Percentiles rank a stretch among this genome's conserved stretches.
These are phyloP conservation scores for Megastigmus dorsalis DNA, from an alignment of 2,888 invertebrate species.

Conservation along the genomic window DNA sequence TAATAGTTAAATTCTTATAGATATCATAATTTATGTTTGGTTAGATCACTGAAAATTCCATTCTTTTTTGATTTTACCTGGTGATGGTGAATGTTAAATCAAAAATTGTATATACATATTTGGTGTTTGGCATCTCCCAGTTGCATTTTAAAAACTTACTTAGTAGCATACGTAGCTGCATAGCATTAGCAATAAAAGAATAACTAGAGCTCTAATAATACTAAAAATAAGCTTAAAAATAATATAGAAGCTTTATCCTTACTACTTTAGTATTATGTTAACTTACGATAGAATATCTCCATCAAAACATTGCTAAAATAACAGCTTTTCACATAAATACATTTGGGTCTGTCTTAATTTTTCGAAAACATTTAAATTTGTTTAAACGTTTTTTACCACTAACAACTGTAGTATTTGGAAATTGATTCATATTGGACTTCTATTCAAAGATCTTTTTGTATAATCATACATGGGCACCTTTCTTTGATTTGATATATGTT, in stretches of 20 bases:
- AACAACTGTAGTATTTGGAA: constrained; percentile 11
- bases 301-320: constrained; percentile 46
- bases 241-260: constrained; percentile 6
- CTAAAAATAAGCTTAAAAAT: constrained; percentile 37
- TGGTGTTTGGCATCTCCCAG: constrained; percentile 27
- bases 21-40: neutral
- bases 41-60: constrained; percentile 8
- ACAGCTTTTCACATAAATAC: constrained; percentile 55
- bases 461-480: constrained; percentile 19
- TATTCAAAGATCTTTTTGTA: constrained; percentile 17
- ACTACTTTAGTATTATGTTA: constrained; percentile 19
- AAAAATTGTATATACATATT: constrained; percentile 34
- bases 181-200: neutral
- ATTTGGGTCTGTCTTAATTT: constrained; percentile 52
- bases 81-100: constrained; percentile 32
- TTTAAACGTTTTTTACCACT: constrained; percentile 39
- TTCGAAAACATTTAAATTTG: constrained; percentile 13
- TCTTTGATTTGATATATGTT: constrained; percentile 31
- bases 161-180: constrained; percentile 36
- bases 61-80: constrained; percentile 38
- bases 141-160: constrained; percentile 21
- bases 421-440: constrained; percentile 14
- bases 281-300: constrained; percentile 18
- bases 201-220: constrained; percentile 20
- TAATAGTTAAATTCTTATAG: constrained; percentile 12